Base-by-base conservation (phyloP, 1,140 invertebrate genomes). In the Magallana angulata region DNA sequence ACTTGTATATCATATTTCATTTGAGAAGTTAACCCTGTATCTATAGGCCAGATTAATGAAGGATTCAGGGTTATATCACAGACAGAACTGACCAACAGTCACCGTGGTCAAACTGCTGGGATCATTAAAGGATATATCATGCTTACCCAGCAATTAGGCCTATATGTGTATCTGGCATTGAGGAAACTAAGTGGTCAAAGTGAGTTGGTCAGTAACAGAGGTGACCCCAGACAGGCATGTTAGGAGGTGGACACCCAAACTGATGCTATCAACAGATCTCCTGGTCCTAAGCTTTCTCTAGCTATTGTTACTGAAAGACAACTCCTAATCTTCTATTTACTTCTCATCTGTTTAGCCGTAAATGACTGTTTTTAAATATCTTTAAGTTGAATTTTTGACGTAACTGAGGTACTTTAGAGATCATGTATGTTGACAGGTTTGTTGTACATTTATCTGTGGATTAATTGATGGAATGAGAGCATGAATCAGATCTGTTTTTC, bases 381-480 rank as follows among this genome's bases (percentile, higher is more conserved):
- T 12, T 30, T 1, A 76, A 12, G 68, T n/a, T 36, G 68, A 76
- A 71, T 30, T 76, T 30, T 76, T 76, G 24, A 76, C 14, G 24
- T 76, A 76, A 76, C 68, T 48, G 36, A 76, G 24, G 68, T 76
- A 76, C 36, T 76, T 76, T 30, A 76, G 36, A 76, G 68, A 76
- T 76, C 36, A 30, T 8, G 24, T 12, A 76, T 12, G 68, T 36
- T 76, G 68, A 76, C 68, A 76, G 5, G 36, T 76, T 76, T 71
- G 16, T 64, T 14, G 68, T 8, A 76, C 24, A 76, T 71, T 71
- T 76, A 76, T 76, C 68, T 76, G 30, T 8, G 24, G 68, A 76
- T 76, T n/a, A n/a, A n/a, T 76, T 76, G 24, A 76, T 30, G 24
- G 2, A 76, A 12, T 30, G 68, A 76, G 24, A 24, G 24, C 24